Percentiles rank a stretch among this genome's conserved stretches.
Conservation (phyloP, 2,888 invertebrate species). For the Platypus cylindrus region DNA sequence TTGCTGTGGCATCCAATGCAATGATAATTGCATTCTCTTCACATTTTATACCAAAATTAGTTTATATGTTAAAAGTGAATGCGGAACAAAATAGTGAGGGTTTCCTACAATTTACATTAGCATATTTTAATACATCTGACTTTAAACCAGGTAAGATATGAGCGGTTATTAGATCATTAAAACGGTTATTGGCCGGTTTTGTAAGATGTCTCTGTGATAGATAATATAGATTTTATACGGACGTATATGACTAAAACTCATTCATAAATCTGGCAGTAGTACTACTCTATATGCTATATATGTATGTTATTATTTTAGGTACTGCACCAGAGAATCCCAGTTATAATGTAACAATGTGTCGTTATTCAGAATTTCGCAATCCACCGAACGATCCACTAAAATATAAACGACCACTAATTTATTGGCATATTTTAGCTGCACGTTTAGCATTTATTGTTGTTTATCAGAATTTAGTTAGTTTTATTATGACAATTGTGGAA, state of each 20-base stretch:
- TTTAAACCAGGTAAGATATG: constrained; percentile 35
- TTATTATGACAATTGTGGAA: constrained; percentile 56
- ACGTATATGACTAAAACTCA: too few relatives aligned
- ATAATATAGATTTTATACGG: too few relatives aligned
- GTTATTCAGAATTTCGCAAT: constrained; percentile 59
- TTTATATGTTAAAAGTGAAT: constrained; percentile 47
- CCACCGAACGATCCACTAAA: constrained; percentile 41
- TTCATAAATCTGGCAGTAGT: too few relatives aligned
- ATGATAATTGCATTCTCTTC: constrained; percentile 70
- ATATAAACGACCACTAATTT: constrained; percentile 51
- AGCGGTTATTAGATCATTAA: too few relatives aligned
- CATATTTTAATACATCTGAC: constrained; percentile 51
- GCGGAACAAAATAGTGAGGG: constrained; percentile 40
- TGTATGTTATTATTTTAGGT: too few relatives aligned
- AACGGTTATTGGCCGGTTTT: too few relatives aligned
- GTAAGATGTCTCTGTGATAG: too few relatives aligned
- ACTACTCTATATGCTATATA: too few relatives aligned
- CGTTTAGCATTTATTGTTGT: constrained; percentile 62
- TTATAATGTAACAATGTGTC: constrained; percentile 34
- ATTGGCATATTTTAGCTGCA: constrained; percentile 63
- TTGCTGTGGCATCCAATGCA: constrained; percentile 69
- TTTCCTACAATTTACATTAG: constrained; percentile 56
- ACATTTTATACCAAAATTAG: constrained; percentile 65
- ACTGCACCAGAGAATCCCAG: constrained; percentile 25
- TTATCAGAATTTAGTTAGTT: constrained; percentile 66